phyloP scores from a whole-genome alignment of 53 echinoderm and acorn worm genomes.

The Pentamera pediparva region DNA sequence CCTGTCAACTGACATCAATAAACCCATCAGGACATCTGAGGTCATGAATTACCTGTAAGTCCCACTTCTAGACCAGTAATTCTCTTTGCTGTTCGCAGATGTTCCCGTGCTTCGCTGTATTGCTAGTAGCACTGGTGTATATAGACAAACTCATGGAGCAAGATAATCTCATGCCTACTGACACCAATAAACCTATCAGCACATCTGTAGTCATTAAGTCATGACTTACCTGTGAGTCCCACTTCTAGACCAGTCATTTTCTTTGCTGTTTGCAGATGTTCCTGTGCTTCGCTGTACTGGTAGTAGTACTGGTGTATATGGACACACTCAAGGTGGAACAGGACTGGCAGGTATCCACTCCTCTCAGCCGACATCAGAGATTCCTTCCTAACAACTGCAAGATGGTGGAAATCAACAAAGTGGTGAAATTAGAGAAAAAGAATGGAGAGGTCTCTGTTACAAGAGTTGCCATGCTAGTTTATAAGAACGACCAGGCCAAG shows the following conservation, averaged over 20 bases:
- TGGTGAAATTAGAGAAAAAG: no score
- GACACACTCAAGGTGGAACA: slow-evolving; percentile 81
- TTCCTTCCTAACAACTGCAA: slow-evolving; percentile 60
- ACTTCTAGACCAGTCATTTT: slow-evolving; percentile 63
- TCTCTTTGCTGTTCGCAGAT: background rate
- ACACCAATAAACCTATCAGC: no score
- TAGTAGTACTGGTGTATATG: slow-evolving; percentile 72
- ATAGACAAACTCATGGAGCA: background rate
- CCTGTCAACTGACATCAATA: no score
- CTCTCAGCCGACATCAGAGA: slow-evolving; percentile 54
- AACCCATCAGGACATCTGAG: no score
- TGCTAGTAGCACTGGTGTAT: no score
- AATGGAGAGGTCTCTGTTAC: no score
- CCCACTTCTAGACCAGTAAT: background rate
- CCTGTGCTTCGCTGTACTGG: slow-evolving; percentile 48
- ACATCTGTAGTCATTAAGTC: no score
- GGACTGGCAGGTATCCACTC: slow-evolving; percentile 41
- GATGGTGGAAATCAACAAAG: background rate
- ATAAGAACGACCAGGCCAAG: no score
- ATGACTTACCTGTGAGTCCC: slow-evolving; percentile 60
- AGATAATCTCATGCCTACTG: no score
- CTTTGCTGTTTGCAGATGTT: slow-evolving; percentile 57
- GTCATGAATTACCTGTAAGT: no score
- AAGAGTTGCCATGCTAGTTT: no score
- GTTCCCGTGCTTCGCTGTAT: background rate